Evolutionary conservation across 2,113 vertebrate genomes (phyloP), one percentile per base, ranked within the genome.

Genomic region (Archilochus colubris): DNA sequence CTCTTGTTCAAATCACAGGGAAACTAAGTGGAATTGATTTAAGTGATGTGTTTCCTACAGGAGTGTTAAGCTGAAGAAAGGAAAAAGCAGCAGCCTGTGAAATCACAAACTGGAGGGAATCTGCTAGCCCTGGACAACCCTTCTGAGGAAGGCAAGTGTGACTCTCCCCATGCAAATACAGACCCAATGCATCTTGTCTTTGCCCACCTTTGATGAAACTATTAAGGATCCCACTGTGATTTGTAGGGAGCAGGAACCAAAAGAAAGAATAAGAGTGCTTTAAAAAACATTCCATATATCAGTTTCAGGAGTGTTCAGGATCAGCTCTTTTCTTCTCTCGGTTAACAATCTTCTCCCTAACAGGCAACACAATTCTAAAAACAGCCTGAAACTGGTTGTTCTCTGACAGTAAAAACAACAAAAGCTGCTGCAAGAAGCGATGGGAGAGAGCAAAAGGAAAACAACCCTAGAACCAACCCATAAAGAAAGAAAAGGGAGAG

Each of bases 401-500:
- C 68, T n/a, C 69, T 31, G 73, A 84, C n/a, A 44, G 82, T 22
- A 79, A 77, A 20, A 91, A 40, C 57, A 87, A 95, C 75, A 91
- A 95, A 96, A 97, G 69, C 90, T 81, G 72, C 85, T 85, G 33
- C 51, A 51, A 77, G 54, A 95, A 72, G 53, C 14, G n/a, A 67
- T 77, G 75, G 63, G 36, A 72, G 58, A 87, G 91, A 82, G 46
- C 9, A 72, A 38, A 75, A 40, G 59, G 53, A 8, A 50, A 50
- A 48, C 46, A 16, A 13, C 5, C 6, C 33, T 33, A 72, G 84
- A 89, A 50, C 27, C 74, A 87, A 63, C 28, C 11, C 43, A 55
- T 50, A 89, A 87, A 91, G n/a, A 90, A 91, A 78, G 67, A 85
- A 84, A 83, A 88, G 38, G 33, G 74, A 91, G 55, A 96, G 88